Evolutionary conservation across 2,113 vertebrate genomes (phyloP).

Genomic region (Cyprinodon tularosa): DNA sequence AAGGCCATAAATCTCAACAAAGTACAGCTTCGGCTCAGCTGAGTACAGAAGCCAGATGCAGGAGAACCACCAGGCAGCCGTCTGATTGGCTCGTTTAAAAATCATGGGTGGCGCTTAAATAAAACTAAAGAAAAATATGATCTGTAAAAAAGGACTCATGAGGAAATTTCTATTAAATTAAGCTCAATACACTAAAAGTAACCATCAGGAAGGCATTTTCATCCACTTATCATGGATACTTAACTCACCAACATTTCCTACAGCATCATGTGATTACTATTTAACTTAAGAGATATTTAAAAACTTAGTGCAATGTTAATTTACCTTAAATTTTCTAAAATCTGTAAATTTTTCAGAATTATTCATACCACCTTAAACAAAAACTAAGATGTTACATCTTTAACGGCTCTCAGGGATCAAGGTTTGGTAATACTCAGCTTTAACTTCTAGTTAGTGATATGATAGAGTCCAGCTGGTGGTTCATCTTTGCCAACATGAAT

Average conservation of each 20-base stretch:
- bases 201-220: background rate
- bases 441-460: background rate
- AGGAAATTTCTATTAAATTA: background rate
- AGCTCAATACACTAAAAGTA: background rate
- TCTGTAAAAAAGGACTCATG: background rate
- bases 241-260: no score
- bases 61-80: background rate
- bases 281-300: background rate
- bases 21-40: conserved; percentile 12
- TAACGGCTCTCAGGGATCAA: background rate
- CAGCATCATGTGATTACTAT: no score
- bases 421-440: background rate
- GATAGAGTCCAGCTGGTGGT: no score
- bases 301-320: background rate
- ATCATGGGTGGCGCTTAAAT: background rate
- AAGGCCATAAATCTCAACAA: conserved; percentile 29
- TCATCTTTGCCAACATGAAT: no score
- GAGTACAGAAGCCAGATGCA: background rate
- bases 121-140: background rate
- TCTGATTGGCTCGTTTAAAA: background rate
- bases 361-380: background rate
- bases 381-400: no score
- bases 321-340: background rate
- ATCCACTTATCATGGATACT: background rate
- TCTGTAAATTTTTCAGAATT: background rate